A percentile compares a stretch with the other conserved stretches of the same genome.
These are phyloP conservation scores for Sarcophaga rosellei DNA, from an alignment of 2,888 invertebrate species.

Conservation along the genomic window DNA sequence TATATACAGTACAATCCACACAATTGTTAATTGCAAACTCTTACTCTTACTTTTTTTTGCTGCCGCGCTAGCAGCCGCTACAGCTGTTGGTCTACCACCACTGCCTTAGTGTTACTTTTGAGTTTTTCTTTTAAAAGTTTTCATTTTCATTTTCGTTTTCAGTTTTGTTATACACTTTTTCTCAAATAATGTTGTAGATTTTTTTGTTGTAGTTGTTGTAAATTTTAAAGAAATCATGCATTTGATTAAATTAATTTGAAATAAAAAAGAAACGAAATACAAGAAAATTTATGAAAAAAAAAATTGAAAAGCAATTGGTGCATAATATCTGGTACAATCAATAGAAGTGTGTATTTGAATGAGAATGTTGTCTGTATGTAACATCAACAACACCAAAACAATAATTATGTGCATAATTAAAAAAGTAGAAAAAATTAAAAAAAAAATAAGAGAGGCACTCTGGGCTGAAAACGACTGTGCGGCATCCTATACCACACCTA, in stretches of 20 bases:
- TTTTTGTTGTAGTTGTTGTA: constrained; percentile 29
- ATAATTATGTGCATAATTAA: neutral
- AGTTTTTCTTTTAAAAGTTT: constrained; percentile 41
- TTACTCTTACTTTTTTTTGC: constrained; percentile 13
- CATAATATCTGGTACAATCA: constrained; percentile 67
- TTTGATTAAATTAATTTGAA: constrained; percentile 56
- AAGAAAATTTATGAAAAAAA: neutral
- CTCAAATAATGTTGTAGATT: neutral
- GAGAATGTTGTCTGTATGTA: constrained; percentile 6
- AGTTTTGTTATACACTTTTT: constrained; percentile 20
- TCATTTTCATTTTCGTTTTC: constrained; percentile 43
- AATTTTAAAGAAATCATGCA: constrained; percentile 66
- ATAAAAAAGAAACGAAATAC: neutral
- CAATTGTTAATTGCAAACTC: neutral
- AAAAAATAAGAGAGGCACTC: neutral
- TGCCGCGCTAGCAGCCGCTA: neutral
- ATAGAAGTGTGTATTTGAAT: constrained; percentile 24
- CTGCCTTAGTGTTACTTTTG: neutral
- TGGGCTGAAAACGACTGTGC: neutral
- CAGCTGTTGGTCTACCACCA: neutral
- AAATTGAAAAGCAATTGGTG: constrained; percentile 60
- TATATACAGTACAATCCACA: too few relatives aligned
- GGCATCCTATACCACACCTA: neutral
- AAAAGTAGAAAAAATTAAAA: constrained; percentile 27
- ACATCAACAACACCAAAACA: constrained; percentile 5